Base-by-base conservation (phyloP, 2,888 invertebrate species). In the Epinotia demarniana region DNA sequence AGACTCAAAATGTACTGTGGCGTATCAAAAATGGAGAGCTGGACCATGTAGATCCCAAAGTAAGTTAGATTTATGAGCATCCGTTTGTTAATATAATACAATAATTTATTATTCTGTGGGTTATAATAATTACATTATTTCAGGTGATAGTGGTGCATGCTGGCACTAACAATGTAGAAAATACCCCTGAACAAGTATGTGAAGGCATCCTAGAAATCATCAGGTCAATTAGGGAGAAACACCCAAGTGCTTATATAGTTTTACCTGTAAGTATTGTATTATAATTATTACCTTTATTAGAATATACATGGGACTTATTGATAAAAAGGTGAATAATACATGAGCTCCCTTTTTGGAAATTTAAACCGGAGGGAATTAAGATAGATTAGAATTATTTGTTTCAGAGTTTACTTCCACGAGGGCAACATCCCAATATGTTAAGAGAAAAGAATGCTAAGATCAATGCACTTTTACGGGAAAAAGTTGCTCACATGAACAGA, bases 1-100 rank as follows among this genome's bases (percentile, higher is more conserved):
- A 96, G 87, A 97, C 97, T 55, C 97, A 98, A 88, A 96, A 99
- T 95, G 96, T 98, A 16, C 92, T 99, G 57, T 99, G 98, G 98
- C 95, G 99, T 82, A 96, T 98, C 63, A 95, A 96, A 85, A 97
- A 99, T 92, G 98, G 98, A 70, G 98, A 98, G 91, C 92, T 99
- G 83, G 98, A 98, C 87, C 96, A 97, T 92, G 96, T 98, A 79
- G 96, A 96, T 87, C 98, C 98, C 11, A 98, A 98, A 95, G 98
- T 98, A 84, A 84, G 83, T 81, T 69, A 71, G 18, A 53, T 60
- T 43, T 3, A 13, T 23, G 16, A 23, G 16, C 2, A 27, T 27
- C 6, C 60, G 3, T 27, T 27, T 3, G 23, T 27, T 27, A 27
- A 12, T 13, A 18, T 57, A 1, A 27, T 6, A 16, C 16, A 19